These are phyloP conservation scores for Heteromurus nitidus DNA, from an alignment of 2,888 invertebrate genomes.

Conservation along the genomic window DNA sequence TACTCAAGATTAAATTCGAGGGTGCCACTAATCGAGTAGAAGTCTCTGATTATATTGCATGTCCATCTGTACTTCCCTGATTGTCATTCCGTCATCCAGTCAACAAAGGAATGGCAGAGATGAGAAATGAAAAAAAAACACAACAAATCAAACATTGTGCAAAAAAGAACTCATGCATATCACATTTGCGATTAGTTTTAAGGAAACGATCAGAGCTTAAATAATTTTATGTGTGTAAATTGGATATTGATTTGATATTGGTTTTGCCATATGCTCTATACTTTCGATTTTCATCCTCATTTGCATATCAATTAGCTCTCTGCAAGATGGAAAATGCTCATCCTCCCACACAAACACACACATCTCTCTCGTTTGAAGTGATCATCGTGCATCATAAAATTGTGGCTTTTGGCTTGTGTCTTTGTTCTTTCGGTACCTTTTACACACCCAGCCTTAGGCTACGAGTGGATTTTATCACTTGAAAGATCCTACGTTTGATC, in stretches of 20 bases:
- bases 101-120: not conserved
- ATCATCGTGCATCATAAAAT: too few species aligned
- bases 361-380: too few species aligned
- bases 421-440: too few species aligned
- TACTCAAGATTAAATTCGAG: slow-evolving; percentile 73
- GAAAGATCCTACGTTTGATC: too few species aligned
- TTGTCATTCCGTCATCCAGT: slow-evolving; percentile 26
- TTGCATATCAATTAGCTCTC: slow-evolving; percentile 31
- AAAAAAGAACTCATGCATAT: not conserved
- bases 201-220: too few species aligned
- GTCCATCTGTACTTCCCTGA: slow-evolving; percentile 70
- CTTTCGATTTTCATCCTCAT: slow-evolving; percentile 20
- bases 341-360: slow-evolving; percentile 35
- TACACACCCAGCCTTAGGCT: too few species aligned
- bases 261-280: too few species aligned
- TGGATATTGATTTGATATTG: too few species aligned
- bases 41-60: slow-evolving; percentile 78
- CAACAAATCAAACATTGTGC: not conserved
- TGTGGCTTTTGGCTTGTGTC: too few species aligned
- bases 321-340: not conserved
- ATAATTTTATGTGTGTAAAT: too few species aligned
- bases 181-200: not conserved
- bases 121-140: not conserved
- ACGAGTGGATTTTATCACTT: too few species aligned
- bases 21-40: slow-evolving; percentile 67